Evolutionary conservation across 2,888 invertebrate genomes (phyloP).

Genomic region (Hyposoter dolosus): DNA sequence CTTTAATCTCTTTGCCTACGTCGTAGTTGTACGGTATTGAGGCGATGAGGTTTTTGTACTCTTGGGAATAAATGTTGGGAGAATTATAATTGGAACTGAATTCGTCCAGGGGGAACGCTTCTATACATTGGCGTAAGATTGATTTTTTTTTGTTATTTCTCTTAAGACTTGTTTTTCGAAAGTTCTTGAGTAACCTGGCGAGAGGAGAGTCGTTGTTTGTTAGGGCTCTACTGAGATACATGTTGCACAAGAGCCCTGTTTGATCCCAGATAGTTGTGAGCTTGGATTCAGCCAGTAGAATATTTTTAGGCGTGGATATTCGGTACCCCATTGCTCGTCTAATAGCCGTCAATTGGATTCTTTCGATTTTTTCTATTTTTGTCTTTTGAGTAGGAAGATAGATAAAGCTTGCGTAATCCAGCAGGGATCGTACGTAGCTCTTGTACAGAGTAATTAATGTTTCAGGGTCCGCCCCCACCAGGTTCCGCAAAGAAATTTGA

Average conservation of each 20-base stretch:
- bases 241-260: slow-evolving; percentile 5
- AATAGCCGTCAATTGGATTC: slow-evolving; percentile 58
- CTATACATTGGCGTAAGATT: neutral
- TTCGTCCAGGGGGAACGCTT: slow-evolving; percentile 4
- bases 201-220: neutral
- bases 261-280: slow-evolving; percentile 8
- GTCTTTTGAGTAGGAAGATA: slow-evolving; percentile 46
- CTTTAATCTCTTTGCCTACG: slow-evolving; percentile 3
- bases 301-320: slow-evolving; percentile 26
- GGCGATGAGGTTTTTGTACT: neutral
- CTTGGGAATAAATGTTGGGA: slow-evolving; percentile 4
- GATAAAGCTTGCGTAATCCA: slow-evolving; percentile 58
- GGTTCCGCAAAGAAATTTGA: slow-evolving; percentile 39
- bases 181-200: neutral
- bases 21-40: slow-evolving; percentile 1
- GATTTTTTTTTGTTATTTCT: slow-evolving; percentile 4
- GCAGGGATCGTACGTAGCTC: slow-evolving; percentile 56
- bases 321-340: slow-evolving; percentile 31
- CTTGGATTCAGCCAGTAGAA: slow-evolving; percentile 5
- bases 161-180: slow-evolving; percentile 1
- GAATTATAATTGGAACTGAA: slow-evolving; percentile 5
- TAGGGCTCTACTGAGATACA: slow-evolving; percentile 4
- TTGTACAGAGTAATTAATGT: slow-evolving; percentile 61
- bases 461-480: slow-evolving; percentile 57
- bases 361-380: slow-evolving; percentile 46